phyloP scores from a whole-genome alignment of 2,113 vertebrate species.

The Equus przewalskii region DNA sequence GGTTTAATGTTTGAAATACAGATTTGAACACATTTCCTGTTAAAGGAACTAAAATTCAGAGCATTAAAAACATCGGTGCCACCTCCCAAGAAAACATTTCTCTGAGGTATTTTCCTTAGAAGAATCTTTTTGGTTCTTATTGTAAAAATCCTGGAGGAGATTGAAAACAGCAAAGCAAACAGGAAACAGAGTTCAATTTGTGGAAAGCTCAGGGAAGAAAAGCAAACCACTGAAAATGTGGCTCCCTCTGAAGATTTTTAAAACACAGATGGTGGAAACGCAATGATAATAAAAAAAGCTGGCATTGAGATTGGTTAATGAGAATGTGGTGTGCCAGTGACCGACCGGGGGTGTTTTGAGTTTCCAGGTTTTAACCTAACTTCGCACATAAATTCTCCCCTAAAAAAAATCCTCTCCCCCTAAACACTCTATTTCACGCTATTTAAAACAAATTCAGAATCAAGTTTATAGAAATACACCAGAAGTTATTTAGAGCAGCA shows the following conservation, averaged over 20 bases:
- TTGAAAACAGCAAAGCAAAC: conserved; percentile 37
- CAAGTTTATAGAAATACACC: neutral
- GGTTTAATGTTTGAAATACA: neutral
- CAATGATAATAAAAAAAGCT: neutral
- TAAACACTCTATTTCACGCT: neutral
- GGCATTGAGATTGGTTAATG: neutral
- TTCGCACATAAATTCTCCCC: neutral
- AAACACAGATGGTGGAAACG: neutral
- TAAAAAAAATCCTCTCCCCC: neutral
- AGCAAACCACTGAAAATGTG: neutral
- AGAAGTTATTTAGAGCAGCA: neutral
- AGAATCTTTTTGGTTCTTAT: neutral
- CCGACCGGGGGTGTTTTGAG: neutral
- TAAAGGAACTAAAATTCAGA: conserved; percentile 32
- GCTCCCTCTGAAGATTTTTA: neutral
- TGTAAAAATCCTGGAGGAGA: conserved; percentile 47
- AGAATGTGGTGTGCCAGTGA: neutral
- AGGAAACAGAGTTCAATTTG: conserved; percentile 57
- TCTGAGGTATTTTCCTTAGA: conserved; percentile 1
- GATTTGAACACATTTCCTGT: neutral
- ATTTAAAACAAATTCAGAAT: conserved; percentile 35
- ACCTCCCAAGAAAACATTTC: conserved; percentile 54
- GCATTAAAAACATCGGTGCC: neutral
- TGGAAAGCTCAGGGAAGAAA: conserved; percentile 45
- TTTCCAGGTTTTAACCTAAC: neutral